phyloP scores from a whole-genome alignment of 2,113 vertebrate species.

The Upupa epops region DNA sequence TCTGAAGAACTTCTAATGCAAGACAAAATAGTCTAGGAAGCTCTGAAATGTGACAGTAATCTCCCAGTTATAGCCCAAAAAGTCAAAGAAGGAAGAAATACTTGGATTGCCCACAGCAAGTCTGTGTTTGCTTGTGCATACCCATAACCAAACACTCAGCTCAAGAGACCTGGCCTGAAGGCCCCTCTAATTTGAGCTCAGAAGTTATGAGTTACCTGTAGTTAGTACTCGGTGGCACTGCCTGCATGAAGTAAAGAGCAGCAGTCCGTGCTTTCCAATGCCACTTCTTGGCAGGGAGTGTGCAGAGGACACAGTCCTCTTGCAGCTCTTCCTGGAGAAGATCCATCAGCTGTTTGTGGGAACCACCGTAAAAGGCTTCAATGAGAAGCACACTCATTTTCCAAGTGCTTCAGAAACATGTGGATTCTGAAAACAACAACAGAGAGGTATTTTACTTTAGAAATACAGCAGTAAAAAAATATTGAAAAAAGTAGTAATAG shows the following conservation, averaged over 20 bases:
- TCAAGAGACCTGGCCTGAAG: background rate
- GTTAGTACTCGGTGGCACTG: slow-evolving; percentile 74
- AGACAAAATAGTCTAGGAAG: background rate
- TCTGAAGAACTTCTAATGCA: background rate
- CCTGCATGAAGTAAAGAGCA: slow-evolving; percentile 89
- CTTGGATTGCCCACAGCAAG: background rate
- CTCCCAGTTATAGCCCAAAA: background rate
- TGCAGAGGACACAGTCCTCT: slow-evolving; percentile 76
- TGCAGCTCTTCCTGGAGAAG: slow-evolving; percentile 81
- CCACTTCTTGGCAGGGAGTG: slow-evolving; percentile 95
- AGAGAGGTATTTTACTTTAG: background rate
- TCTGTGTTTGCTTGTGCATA: background rate
- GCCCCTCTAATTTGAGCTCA: background rate
- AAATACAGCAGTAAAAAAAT: background rate
- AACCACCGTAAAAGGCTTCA: slow-evolving; percentile 93
- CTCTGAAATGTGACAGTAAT: background rate
- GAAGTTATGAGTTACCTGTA: slow-evolving; percentile 81
- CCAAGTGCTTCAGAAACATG: background rate
- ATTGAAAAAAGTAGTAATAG: background rate
- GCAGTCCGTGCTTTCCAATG: slow-evolving; percentile 92
- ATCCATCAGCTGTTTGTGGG: slow-evolving; percentile 93
- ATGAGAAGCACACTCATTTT: slow-evolving; percentile 85
- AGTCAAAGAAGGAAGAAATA: background rate
- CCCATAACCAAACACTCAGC: background rate
- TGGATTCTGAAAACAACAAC: slow-evolving; percentile 8